Base-by-base conservation (phyloP, 2,113 vertebrate species). In the Madoqua kirkii region DNA sequence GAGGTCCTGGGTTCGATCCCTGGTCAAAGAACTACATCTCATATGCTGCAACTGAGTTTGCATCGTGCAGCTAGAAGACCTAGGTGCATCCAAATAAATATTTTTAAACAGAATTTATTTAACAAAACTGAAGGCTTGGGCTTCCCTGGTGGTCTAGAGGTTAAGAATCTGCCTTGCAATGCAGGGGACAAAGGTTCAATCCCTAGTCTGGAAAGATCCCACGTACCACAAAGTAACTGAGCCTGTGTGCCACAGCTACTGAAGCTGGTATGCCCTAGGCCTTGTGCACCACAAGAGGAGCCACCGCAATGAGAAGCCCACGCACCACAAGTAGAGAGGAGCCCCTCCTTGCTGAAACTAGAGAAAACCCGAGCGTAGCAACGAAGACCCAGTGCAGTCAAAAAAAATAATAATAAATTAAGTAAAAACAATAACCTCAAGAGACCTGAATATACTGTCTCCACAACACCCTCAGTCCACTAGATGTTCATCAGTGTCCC, bases 361-460 rank as follows among this genome's bases (percentile, higher is more conserved):
- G 67, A 40, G n/a, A 40, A 71, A 36, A 71, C 67, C 19, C 2
- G 2, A 71, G n/a, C 2, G 0, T 23, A 36, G n/a, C 67, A 40
- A 21, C 0, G 0, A 71, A 71, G 67, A 71, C n/a, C n/a, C n/a
- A 36, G 64, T 6, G n/a, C n/a, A 71, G 19, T 36, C 17, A 71
- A 6, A 71, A 36, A 19, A 23, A 57, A 54, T 3, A 21, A 36
- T 11, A 71, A 21, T 67, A 15, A 62, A 60, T 31, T 6, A 29
- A 62, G 14, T 76, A 43, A 76, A 76, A 76, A 76, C 25, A 76
- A 43, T 64, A 14, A 48, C 11, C 3, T 62, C 40, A 45, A 74
- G 21, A 57, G 60, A 23, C 10, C 9, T 0, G 6, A 23, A 2
- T 0, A 5, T 17, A 2, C 15, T 48, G 4, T 31, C 62, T 55